Conservation (phyloP, 2,113 vertebrate species). For the Chaetorhynchus papuensis region DNA sequence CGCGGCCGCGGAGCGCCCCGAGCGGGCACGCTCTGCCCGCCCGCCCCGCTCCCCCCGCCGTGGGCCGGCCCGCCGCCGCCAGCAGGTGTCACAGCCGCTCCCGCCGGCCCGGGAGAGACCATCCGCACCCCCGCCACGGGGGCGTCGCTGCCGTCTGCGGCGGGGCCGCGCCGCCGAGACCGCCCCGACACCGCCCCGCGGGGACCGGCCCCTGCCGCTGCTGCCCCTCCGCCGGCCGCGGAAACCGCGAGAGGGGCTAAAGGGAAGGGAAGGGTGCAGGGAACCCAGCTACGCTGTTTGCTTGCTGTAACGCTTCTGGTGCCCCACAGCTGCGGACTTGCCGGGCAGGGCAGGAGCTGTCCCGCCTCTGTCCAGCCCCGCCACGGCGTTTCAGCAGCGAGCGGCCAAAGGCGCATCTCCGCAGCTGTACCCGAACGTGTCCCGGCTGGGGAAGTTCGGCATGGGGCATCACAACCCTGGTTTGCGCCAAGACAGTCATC, state of each 20-base stretch:
- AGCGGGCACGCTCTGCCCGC: too few species aligned
- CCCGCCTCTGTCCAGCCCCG: background rate
- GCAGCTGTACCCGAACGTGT: accelerated
- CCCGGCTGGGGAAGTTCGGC: background rate
- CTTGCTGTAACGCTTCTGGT: background rate
- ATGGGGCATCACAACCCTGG: background rate
- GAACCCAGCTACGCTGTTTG: accelerated
- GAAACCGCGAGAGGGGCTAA: accelerated
- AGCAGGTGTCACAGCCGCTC: too few species aligned
- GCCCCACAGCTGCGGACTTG: background rate
- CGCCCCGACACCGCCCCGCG: background rate
- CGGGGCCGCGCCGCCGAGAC: background rate
- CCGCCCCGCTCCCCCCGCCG: too few species aligned
- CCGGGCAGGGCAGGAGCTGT: background rate
- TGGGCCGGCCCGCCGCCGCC: too few species aligned
- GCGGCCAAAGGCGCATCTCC: background rate
- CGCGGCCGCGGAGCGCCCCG: too few species aligned
- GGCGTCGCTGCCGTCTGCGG: background rate
- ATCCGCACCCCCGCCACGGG: too few species aligned
- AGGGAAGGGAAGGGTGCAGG: too few species aligned
- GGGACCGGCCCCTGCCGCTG: background rate
- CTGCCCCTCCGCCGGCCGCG: background rate
- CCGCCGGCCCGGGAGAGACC: too few species aligned
- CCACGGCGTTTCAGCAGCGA: background rate
- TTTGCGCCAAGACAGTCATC: background rate